A percentile compares a stretch with the other conserved stretches of the same genome.
Conservation (phyloP, 2,797 vertebrate species). For the Tympanoctomys barrerae region DNA sequence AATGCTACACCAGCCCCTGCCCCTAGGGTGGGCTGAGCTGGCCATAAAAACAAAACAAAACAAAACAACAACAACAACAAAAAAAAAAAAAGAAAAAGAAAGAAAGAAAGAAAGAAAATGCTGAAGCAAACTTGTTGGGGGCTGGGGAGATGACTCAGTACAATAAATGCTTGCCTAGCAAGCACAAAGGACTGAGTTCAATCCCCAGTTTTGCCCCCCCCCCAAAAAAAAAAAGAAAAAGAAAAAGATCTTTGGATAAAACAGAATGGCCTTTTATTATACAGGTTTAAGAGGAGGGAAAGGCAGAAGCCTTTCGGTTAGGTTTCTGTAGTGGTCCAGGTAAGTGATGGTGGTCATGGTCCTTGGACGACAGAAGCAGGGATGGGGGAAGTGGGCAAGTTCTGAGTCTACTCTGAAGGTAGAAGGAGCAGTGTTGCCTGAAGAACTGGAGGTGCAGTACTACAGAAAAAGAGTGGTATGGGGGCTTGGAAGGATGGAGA, state of each 20-base stretch:
- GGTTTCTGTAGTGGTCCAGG: background rate
- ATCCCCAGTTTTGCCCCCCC: too few relatives aligned
- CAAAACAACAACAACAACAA: too few relatives aligned
- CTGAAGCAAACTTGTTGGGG: too few relatives aligned
- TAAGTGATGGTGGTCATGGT: background rate
- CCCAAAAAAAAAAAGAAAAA: too few relatives aligned
- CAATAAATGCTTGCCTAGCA: too few relatives aligned
- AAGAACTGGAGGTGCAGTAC: background rate
- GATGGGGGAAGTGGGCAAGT: background rate
- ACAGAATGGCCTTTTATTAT: background rate
- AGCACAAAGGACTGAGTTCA: too few relatives aligned
- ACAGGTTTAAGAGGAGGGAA: background rate
- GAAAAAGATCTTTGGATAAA: background rate
- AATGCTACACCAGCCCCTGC: too few relatives aligned
- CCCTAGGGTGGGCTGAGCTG: too few relatives aligned
- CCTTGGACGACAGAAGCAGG: background rate
- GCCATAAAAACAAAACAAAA: too few relatives aligned
- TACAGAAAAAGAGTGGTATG: background rate
- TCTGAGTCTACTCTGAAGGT: background rate
- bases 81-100: too few relatives aligned
- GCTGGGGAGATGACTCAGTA: too few relatives aligned
- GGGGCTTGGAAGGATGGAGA: slow-evolving; percentile 8
- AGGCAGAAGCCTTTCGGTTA: background rate
- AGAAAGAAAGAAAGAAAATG: too few relatives aligned
- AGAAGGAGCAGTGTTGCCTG: background rate